Evolutionary conservation across 2,113 vertebrate genomes (phyloP).

Genomic region (Nettapus auritus): DNA sequence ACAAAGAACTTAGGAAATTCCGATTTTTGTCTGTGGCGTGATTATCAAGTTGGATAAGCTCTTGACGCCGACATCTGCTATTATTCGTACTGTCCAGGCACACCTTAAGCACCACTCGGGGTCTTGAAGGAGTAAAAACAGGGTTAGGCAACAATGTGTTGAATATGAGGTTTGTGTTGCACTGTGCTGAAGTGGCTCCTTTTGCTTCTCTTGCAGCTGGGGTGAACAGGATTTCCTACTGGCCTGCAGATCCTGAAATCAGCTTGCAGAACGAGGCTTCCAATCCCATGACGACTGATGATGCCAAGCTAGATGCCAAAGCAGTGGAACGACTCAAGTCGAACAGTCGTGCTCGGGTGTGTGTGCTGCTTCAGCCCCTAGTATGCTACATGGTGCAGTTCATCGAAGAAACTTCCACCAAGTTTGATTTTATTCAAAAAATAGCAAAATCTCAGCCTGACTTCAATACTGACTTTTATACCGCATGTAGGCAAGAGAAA

Average conservation of each 20-base stretch:
- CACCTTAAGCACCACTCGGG: not conserved
- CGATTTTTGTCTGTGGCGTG: not conserved
- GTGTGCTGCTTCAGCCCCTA: slow-evolving; percentile 88
- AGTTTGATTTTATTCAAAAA: slow-evolving; percentile 88
- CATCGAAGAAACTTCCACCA: slow-evolving; percentile 86
- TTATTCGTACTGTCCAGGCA: not conserved
- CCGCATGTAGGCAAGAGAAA: slow-evolving; percentile 80
- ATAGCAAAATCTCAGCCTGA: slow-evolving; percentile 73
- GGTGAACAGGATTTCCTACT: slow-evolving; percentile 93
- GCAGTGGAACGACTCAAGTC: slow-evolving; percentile 91
- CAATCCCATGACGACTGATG: slow-evolving; percentile 66
- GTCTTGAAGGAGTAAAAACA: not conserved
- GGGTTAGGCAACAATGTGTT: not conserved
- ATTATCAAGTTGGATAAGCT: not conserved
- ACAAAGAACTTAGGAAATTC: not conserved
- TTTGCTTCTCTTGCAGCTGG: slow-evolving; percentile 83
- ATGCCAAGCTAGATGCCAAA: slow-evolving; percentile 87
- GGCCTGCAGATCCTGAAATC: slow-evolving; percentile 94
- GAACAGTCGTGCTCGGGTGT: slow-evolving; percentile 89
- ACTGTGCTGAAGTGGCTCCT: not conserved
- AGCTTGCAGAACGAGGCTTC: slow-evolving; percentile 78
- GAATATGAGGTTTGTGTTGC: not conserved
- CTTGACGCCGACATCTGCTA: not conserved
- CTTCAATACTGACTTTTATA: slow-evolving; percentile 79
- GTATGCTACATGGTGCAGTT: slow-evolving; percentile 86